phyloP scores from a whole-genome alignment of 2,888 invertebrate genomes.

The Andrena dorsata region DNA sequence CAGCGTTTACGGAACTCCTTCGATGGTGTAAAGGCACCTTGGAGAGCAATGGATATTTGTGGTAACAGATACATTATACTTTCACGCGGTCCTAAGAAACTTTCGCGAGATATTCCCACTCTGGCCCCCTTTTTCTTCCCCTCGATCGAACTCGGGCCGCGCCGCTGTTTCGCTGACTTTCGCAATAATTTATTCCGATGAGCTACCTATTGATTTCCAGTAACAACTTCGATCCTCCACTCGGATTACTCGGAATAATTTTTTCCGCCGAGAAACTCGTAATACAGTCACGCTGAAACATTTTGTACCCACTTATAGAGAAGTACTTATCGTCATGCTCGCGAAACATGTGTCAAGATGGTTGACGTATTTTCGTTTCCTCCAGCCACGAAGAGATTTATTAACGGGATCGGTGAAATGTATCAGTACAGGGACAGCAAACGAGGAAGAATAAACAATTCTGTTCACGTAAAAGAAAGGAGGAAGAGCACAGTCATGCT shows the following conservation, averaged over 20 bases:
- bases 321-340: neutral
- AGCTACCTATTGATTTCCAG: constrained; percentile 30
- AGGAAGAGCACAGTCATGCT: constrained; percentile 28
- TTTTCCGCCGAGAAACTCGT: neutral
- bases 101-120: constrained; percentile 35
- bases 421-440: neutral
- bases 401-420: neutral
- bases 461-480: constrained; percentile 21
- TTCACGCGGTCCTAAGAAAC: constrained; percentile 50
- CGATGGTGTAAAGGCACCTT: constrained; percentile 47
- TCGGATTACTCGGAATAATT: constrained; percentile 14
- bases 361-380: neutral
- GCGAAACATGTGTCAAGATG: neutral
- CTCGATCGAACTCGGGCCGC: constrained; percentile 22
- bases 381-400: neutral
- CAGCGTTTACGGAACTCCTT: constrained; percentile 53
- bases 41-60: constrained; percentile 58
- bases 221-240: neutral
- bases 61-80: constrained; percentile 61
- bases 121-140: neutral
- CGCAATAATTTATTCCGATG: constrained; percentile 35
- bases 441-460: constrained; percentile 3
- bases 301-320: too few relatives aligned
- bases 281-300: too few relatives aligned
- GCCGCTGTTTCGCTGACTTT: constrained; percentile 28